Evolutionary conservation across 2,113 vertebrate species (phyloP).

Genomic region (Aphyosemion australe): DNA sequence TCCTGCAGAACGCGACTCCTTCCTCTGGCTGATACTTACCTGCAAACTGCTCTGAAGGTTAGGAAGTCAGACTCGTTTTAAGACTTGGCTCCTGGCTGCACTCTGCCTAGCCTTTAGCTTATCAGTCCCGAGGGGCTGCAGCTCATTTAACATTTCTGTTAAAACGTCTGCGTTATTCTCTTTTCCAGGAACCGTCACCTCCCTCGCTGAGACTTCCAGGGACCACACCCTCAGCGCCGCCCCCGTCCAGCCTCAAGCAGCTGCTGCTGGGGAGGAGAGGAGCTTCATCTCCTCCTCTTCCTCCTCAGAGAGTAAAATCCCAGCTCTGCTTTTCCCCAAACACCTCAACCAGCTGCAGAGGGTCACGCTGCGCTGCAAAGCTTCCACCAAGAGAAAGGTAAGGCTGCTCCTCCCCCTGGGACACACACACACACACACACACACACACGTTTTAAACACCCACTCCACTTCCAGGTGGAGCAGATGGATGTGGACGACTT

Average conservation of each 20-base stretch:
- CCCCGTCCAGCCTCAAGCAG: slow-evolving; percentile 4
- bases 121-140: too few species aligned
- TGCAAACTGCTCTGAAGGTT: too few species aligned
- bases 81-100: too few species aligned
- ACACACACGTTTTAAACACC: too few species aligned
- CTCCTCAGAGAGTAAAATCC: slow-evolving; percentile 62
- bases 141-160: too few species aligned
- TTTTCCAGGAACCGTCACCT: slow-evolving; percentile 35
- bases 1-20: too few species aligned
- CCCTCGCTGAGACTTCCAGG: slow-evolving; percentile 34
- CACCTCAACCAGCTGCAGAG: slow-evolving; percentile 60
- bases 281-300: slow-evolving; percentile 75
- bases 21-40: too few species aligned
- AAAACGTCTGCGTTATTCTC: not conserved
- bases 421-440: too few species aligned
- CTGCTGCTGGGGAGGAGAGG: slow-evolving; percentile 32
- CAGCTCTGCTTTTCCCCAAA: slow-evolving; percentile 44
- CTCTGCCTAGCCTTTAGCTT: too few species aligned
- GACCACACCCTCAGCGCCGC: slow-evolving; percentile 18
- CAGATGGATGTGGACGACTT: slow-evolving; percentile 98
- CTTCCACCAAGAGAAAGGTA: slow-evolving; percentile 90
- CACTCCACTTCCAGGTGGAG: slow-evolving; percentile 80
- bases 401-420: not conserved
- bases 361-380: slow-evolving; percentile 80
- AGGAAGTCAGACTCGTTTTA: too few species aligned